phyloP scores from a whole-genome alignment of 2,113 vertebrate species.

The Azemiops feae region DNA sequence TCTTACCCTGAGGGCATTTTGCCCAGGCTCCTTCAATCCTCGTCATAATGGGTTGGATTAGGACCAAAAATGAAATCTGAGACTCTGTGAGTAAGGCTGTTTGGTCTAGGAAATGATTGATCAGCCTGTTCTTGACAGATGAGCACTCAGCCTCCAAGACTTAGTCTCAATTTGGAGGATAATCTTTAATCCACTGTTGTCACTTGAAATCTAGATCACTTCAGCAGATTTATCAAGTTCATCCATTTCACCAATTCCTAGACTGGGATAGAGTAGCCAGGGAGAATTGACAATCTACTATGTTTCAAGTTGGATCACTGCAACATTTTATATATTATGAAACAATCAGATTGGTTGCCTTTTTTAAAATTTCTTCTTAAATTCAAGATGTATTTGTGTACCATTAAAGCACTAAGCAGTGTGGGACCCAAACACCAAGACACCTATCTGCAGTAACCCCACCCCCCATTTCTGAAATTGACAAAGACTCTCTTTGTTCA shows the following conservation, averaged over 20 bases:
- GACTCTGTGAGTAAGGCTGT: neutral
- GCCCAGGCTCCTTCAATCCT: neutral
- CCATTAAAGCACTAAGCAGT: neutral
- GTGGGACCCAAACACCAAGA: neutral
- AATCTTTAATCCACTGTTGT: neutral
- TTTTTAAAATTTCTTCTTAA: neutral
- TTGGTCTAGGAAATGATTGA: neutral
- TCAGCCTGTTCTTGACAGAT: neutral
- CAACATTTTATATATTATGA: neutral
- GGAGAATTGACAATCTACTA: neutral
- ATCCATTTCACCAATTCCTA: neutral
- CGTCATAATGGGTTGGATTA: neutral
- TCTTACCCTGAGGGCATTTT: neutral
- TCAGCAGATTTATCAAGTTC: neutral
- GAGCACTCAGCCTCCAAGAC: neutral
- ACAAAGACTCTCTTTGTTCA: neutral
- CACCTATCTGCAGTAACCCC: neutral
- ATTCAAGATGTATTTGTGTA: neutral
- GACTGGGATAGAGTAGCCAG: neutral
- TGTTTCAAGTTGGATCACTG: neutral
- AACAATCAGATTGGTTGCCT: neutral
- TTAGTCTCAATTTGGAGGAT: neutral
- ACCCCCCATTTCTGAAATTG: neutral
- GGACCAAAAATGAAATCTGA: neutral
- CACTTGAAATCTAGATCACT: neutral